A percentile compares a stretch with the other conserved stretches of the same genome.
Conservation (phyloP, 2,797 vertebrate species). For the Tapera naevia region DNA sequence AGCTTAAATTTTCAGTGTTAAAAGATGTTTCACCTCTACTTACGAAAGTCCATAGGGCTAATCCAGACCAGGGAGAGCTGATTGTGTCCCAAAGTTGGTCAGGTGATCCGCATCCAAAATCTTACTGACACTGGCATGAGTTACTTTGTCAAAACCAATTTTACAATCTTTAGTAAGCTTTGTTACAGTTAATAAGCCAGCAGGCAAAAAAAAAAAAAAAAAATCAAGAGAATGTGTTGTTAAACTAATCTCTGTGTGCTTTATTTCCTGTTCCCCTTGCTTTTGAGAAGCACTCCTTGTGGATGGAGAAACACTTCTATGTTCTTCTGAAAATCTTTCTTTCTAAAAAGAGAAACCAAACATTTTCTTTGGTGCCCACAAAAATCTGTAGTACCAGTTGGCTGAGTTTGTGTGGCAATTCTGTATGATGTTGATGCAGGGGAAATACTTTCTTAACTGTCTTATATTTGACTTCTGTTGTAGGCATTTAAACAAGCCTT, state of each 20-base stretch:
- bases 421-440: not conserved
- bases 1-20: not conserved
- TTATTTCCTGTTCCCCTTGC: not conserved
- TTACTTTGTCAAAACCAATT: not conserved
- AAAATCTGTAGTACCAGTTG: not conserved
- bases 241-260: not conserved
- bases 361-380: not conserved
- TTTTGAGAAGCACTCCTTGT: not conserved
- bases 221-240: not conserved
- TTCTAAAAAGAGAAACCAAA: not conserved
- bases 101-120: not conserved
- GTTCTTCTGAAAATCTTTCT: not conserved
- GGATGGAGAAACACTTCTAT: not conserved
- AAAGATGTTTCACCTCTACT: not conserved
- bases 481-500: not conserved
- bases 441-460: not conserved
- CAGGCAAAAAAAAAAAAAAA: not conserved
- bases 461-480: not conserved
- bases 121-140: not conserved
- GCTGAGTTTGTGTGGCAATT: not conserved
- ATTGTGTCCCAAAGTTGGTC: not conserved
- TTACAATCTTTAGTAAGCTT: not conserved
- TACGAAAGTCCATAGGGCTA: not conserved
- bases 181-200: not conserved
- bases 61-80: not conserved